Evolutionary conservation across 1,140 invertebrate species (phyloP), one percentile per base, ranked within the genome.

Genomic region (Lordiphosa stackelbergi): DNA sequence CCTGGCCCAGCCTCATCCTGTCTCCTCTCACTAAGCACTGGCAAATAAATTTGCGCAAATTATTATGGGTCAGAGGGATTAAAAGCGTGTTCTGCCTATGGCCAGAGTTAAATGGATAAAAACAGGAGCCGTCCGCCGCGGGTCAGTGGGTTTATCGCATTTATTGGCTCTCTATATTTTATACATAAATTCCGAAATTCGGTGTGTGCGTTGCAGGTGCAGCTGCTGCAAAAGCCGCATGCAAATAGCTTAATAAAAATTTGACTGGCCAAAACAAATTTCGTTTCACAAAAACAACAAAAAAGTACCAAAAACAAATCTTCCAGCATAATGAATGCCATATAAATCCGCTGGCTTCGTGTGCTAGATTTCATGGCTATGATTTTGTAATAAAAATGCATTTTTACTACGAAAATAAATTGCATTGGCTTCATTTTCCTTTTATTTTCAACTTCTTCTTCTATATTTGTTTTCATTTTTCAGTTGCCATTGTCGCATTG

Each of bases 31-130:
- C 75, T 83, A 81, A 81, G 68, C 75, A 83, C 65, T 69, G 41
- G 63, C 75, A 81, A 83, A 81, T 83, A 81, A 81, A 83, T 84
- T 83, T 83, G 58, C 58, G 78, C 77, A 83, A 83, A 83, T 84
- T 83, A 83, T 84, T 77, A 78, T 84, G 58, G 78, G 51, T 61
- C 61, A 78, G 19, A 10, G 13, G 43, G 43, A 46, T 46, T 46
- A 46, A 46, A 51, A 8, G n/a, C 10, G 34, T 22, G 13, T n/a
- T 49, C 51, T 63, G 75, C 66, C 72, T 46, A 61, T 51, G 45
- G 62, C 38, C 42, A 34, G 46, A 35, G 48, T 49, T 66, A 57
- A 66, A 68, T 68, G 65, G 55, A 69, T 69, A 53, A 59, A 68
- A 59, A 38, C 41, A 41, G 24, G 19, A 54, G 43, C 46, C 59